Evolutionary conservation across 2,113 vertebrate genomes (phyloP).

Genomic region (Ovis canadensis): DNA sequence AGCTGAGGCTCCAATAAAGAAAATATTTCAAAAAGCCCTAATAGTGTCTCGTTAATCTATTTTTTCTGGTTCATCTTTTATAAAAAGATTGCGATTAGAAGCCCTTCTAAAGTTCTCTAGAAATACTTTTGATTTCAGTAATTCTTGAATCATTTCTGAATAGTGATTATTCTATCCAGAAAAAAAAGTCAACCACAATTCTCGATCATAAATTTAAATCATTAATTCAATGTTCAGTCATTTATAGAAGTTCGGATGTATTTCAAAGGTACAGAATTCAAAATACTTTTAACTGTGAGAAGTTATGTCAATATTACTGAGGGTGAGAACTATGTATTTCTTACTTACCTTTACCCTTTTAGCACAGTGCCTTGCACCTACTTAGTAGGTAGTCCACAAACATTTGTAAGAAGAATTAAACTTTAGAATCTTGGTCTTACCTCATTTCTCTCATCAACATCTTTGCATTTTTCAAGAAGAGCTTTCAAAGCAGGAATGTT

Average conservation of each 20-base stretch:
- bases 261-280: background rate
- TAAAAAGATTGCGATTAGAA: background rate
- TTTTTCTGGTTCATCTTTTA: background rate
- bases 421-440: conserved; percentile 76
- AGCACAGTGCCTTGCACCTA: background rate
- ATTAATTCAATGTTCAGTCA: background rate
- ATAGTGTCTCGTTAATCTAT: background rate
- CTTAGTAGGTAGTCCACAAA: background rate
- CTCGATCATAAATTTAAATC: background rate
- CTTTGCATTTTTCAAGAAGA: conserved; percentile 93
- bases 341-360: background rate
- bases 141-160: background rate
- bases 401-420: background rate
- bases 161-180: background rate
- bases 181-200: background rate
- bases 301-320: too few species aligned
- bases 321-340: background rate
- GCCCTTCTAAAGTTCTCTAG: background rate
- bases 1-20: background rate
- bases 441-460: conserved; percentile 96
- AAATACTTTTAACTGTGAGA: background rate
- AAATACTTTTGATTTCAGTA: background rate
- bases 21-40: background rate
- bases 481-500: conserved; percentile 92
- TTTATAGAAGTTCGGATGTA: background rate